Base-by-base conservation (phyloP, 2,113 vertebrate genomes). In the Leptobrachium leishanense region DNA sequence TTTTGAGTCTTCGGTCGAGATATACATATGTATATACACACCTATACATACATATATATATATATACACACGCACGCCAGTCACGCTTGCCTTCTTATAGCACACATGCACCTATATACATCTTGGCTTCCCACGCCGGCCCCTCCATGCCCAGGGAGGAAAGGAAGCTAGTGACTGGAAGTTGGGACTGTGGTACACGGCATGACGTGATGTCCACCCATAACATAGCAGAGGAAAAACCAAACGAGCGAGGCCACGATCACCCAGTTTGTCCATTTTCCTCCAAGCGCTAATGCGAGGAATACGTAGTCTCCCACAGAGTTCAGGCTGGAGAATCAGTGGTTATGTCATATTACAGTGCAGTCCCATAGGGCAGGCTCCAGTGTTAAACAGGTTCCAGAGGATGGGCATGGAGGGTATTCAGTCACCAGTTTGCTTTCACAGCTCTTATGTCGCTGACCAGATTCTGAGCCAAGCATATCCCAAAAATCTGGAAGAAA, bases 401-500 rank as follows among this genome's bases (percentile, higher is more conserved):
- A 20, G 10, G 12, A 54, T 42, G 50, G 31, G 46, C 41, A 46
- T 62, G 65, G 69, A 79, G 46, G 70, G 77, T 62, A 72, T 57
- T 74, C 15, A 6, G 86, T 96, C 93, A 97, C 96, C 96, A 96
- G 88, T 94, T 96, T 83, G 94, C 95, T 88, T 95, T 97, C 84
- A 96, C 93, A 20, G 94, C 93, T 87, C 92, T 94, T 88, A 96
- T 92, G 83, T 96, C 95, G 3, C 93, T 96, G 84, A 95, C 86
- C 41, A 95, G 91, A 87, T 95, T 97, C 90, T 96, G 96, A 86
- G 94, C 96, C 81, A 96, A 88, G 85, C 95, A 95, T 87, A 97
- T 96, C 13, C 95, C 95, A 79, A 96, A 95, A 81, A 96, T 95
- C 95, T 96, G 87, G 50, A 88, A 81, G 41, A 84, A 76, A 59